These are phyloP conservation scores for Pelochelys cantorii DNA, from an alignment of 2,797 vertebrate species.

Conservation along the genomic window DNA sequence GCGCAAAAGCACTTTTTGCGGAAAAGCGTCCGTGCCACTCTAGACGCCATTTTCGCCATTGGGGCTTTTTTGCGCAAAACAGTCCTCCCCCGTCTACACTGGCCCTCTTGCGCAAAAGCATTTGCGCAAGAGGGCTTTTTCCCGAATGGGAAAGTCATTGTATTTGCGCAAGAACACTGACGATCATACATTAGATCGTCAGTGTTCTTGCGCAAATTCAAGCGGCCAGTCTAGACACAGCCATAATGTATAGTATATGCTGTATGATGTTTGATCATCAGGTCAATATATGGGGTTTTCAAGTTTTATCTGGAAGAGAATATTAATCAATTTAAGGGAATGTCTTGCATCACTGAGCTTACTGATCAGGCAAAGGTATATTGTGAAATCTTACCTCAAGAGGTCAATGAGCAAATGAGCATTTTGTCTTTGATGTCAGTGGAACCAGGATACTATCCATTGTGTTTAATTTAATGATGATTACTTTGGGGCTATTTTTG, in stretches of 20 bases:
- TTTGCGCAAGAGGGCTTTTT: no score
- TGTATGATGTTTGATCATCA: neutral
- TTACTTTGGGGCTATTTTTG: neutral
- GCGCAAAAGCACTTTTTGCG: no score
- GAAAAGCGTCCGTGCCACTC: no score
- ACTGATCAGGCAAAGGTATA: neutral
- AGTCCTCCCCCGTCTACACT: no score
- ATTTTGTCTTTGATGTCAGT: neutral
- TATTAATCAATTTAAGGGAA: neutral
- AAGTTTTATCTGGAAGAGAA: neutral
- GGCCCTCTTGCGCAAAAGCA: no score
- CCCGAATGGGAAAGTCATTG: no score
- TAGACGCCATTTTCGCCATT: no score
- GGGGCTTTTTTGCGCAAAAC: no score
- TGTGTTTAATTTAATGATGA: neutral
- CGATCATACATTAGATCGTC: no score
- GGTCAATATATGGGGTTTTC: neutral
- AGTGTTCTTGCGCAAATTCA: no score
- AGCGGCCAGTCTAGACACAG: no score
- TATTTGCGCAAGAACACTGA: no score
- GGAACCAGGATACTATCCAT: neutral
- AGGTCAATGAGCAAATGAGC: neutral
- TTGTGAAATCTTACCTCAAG: neutral
- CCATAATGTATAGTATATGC: neutral
- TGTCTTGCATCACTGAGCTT: neutral